A percentile compares a stretch with the other conserved stretches of the same genome.
Evolutionary conservation across 2,888 invertebrate species (phyloP).

Genomic region (Hirtodrosophila alboralis): DNA sequence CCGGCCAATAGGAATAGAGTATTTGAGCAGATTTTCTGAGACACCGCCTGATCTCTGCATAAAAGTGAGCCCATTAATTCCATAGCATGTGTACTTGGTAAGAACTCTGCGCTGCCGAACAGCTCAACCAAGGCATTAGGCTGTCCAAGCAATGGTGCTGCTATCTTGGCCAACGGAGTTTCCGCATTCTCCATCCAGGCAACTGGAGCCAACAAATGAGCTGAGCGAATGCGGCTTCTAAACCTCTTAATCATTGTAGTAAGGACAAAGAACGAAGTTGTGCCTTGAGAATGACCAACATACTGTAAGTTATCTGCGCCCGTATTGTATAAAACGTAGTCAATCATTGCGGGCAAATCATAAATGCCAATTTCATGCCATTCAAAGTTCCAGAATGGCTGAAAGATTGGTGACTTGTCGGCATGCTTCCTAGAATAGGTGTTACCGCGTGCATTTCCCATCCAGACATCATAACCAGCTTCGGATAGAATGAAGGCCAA

Average conservation of each 20-base stretch:
- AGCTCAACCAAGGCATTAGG: slow-evolving; percentile 71
- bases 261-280: slow-evolving; percentile 71
- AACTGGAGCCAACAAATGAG: slow-evolving; percentile 76
- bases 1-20: slow-evolving; percentile 65
- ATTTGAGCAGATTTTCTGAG: slow-evolving; percentile 64
- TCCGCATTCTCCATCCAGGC: slow-evolving; percentile 74
- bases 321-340: slow-evolving; percentile 60
- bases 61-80: slow-evolving; percentile 60
- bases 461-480: slow-evolving; percentile 79
- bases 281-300: slow-evolving; percentile 77
- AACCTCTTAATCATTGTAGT: slow-evolving; percentile 61
- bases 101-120: slow-evolving; percentile 73
- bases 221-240: slow-evolving; percentile 60
- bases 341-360: slow-evolving; percentile 78
- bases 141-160: slow-evolving; percentile 85
- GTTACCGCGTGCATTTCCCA: slow-evolving; percentile 80
- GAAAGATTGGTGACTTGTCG: slow-evolving; percentile 47
- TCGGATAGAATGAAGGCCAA: slow-evolving; percentile 74
- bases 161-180: slow-evolving; percentile 85
- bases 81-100: slow-evolving; percentile 67
- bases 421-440: slow-evolving; percentile 75
- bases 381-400: slow-evolving; percentile 76
- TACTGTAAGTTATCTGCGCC: slow-evolving; percentile 56
- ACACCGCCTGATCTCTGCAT: slow-evolving; percentile 53
- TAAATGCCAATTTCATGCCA: slow-evolving; percentile 79